Base-by-base conservation (phyloP, 2,113 vertebrate genomes). In the Mastomys natalensis region DNA sequence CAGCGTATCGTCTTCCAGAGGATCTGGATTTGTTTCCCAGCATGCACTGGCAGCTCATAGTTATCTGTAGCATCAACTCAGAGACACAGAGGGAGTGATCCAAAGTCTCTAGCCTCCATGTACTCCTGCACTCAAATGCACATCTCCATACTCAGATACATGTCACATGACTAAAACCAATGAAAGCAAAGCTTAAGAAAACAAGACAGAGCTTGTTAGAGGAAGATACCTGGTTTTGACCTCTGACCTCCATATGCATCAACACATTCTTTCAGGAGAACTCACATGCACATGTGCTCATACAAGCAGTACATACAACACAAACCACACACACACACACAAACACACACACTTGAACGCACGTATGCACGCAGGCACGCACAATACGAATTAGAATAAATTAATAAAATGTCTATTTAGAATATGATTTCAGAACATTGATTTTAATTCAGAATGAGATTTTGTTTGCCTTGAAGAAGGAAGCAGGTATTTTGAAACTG, bases 391-490 rank as follows among this genome's bases (percentile, higher is more conserved):
- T 58, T 58, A 40, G 10, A 24, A 9, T 24, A n/a, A 34, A 53
- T 34, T 34, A 78, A 78, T 78, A 51, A 10, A 78, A 19, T 34
- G 9, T 76, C 45, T 89, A 77, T 94, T 74, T 72, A 82, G 84
- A 94, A 89, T 74, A 26, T 21, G 9, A 87, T 90, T 68, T 92
- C 74, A 95, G 34, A 37, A 95, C 45, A 87, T 51, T 66, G 37
- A 11, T 68, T 55, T 96, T 89, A 60, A 89, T 89, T 81, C 19
- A 48, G 24, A 66, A 11, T 89, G 80, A 76, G 7, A 86, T 89
- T 92, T 73, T 94, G 48, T 82, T 90, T 90, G 51, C 62, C 40
- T 94, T 94, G 34, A 60, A 95, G 73, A 94, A 78, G 13, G 66
- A 92, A 64, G 24, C 8, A 48, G 31, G 45, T 84, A 19, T 51